Conservation (phyloP, 2,888 invertebrate species). For the Microplitis deprimator region DNA sequence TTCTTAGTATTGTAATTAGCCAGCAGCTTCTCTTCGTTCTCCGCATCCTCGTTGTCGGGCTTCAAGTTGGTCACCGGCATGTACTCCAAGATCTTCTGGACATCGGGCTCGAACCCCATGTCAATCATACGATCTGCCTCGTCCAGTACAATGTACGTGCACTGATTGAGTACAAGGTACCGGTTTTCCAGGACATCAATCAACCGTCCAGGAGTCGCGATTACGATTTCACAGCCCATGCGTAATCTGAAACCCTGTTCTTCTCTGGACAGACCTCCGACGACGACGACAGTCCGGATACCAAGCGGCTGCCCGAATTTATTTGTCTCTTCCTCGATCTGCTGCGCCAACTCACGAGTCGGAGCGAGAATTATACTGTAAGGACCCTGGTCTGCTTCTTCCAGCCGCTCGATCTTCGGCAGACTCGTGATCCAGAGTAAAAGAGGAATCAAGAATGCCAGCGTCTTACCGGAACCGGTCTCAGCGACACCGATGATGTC, state of each 20-base stretch:
- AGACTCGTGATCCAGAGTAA: conserved; percentile 98
- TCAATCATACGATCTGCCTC: conserved; percentile 99
- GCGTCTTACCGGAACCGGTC: conserved; percentile 98
- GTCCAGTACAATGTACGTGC: conserved; percentile 96
- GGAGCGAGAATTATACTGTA: conserved; percentile 99
- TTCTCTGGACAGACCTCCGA: conserved; percentile 97
- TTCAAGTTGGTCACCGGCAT: conserved; percentile 99
- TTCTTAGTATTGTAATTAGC: conserved; percentile 96
- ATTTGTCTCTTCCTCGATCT: conserved; percentile 98
- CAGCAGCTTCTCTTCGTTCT: conserved; percentile 91
- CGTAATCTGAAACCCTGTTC: conserved; percentile 98
- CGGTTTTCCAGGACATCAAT: conserved; percentile 99
- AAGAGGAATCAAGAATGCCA: conserved; percentile 97
- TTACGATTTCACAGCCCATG: conserved; percentile 99
- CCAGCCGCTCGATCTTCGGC: conserved; percentile 93
- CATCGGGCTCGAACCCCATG: conserved; percentile 99
- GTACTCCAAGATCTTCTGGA: conserved; percentile 96
- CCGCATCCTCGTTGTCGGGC: conserved; percentile 98
- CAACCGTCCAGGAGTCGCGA: conserved; percentile 99
- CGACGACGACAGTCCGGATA: conserved; percentile 96
- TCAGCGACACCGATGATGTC: conserved; percentile 99
- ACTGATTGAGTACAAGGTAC: conserved; percentile 95
- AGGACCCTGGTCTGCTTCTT: conserved; percentile 95
- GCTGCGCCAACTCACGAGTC: conserved; percentile 97
- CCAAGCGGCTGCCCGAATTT: conserved; percentile 96